These are phyloP conservation scores for Drosophila parabipectinata DNA, from an alignment of 1,140 invertebrate species.

Conservation along the genomic window DNA sequence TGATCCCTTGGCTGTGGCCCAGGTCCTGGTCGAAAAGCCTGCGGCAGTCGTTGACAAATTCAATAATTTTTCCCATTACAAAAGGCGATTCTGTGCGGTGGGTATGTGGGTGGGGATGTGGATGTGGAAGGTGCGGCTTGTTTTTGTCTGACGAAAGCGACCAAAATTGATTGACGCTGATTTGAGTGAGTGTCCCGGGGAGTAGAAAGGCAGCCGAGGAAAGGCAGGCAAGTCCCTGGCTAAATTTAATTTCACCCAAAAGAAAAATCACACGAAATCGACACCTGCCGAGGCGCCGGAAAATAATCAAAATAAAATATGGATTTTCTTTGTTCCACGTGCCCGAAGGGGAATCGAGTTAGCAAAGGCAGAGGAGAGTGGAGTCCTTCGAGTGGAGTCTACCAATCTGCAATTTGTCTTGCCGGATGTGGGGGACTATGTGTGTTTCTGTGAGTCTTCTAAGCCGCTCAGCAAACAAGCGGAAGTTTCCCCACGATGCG, in stretches of 20 bases:
- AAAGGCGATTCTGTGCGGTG: constrained; percentile 52
- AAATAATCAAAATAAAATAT: constrained; percentile 83
- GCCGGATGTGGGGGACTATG: constrained; percentile 33
- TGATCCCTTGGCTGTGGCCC: background rate
- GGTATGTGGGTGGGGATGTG: background rate
- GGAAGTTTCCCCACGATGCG: constrained; percentile 67
- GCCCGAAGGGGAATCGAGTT: constrained; percentile 36
- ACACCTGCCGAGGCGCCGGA: constrained; percentile 76
- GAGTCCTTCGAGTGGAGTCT: constrained; percentile 53
- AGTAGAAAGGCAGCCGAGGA: background rate
- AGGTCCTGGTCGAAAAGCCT: constrained; percentile 24
- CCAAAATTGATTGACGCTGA: constrained; percentile 78
- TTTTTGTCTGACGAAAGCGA: constrained; percentile 68
- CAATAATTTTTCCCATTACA: constrained; percentile 83
- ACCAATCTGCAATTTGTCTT: constrained; percentile 82
- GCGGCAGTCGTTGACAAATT: constrained; percentile 82
- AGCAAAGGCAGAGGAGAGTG: constrained; percentile 5
- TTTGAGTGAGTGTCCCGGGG: constrained; percentile 26
- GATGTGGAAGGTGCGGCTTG: constrained; percentile 33
- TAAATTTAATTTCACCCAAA: constrained; percentile 74
- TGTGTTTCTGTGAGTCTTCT: constrained; percentile 36
- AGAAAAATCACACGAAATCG: constrained; percentile 59
- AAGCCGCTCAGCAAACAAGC: constrained; percentile 71
- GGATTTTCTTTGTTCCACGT: constrained; percentile 67
- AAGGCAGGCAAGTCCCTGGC: constrained; percentile 32